Percentiles rank a stretch among this genome's conserved stretches.
These are phyloP conservation scores for Anoncus sp. DNA, from an alignment of 2,888 invertebrate species.

Conservation along the genomic window DNA sequence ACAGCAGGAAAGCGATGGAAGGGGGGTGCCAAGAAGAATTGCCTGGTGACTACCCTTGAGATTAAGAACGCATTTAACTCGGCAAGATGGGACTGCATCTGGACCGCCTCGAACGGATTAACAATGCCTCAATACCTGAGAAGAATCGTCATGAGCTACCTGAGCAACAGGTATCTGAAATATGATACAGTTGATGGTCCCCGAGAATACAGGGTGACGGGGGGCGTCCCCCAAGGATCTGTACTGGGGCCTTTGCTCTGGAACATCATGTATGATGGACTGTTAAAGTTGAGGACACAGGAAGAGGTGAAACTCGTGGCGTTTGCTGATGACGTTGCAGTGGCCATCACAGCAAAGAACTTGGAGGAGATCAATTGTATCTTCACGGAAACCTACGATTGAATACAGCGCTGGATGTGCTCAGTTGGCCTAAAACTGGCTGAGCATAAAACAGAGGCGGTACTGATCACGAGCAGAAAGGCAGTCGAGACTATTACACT, in stretches of 20 bases:
- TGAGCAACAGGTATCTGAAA: slow-evolving; percentile 20
- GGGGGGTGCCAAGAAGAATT: background rate
- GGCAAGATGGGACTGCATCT: slow-evolving; percentile 33
- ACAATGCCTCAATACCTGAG: slow-evolving; percentile 28
- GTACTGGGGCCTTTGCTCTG: slow-evolving; percentile 27
- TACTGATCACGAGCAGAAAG: too few relatives aligned
- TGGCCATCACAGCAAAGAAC: too few relatives aligned
- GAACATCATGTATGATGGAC: slow-evolving; percentile 39
- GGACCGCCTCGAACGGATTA: background rate
- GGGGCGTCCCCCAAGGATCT: slow-evolving; percentile 27
- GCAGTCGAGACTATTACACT: too few relatives aligned
- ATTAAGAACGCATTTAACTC: slow-evolving; percentile 35
- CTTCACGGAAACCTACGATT: too few relatives aligned
- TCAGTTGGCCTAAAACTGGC: too few relatives aligned
- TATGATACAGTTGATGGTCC: slow-evolving; percentile 38
- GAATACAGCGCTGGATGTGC: too few relatives aligned
- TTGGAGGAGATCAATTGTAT: too few relatives aligned
- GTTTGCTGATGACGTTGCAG: too few relatives aligned
- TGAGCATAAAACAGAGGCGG: too few relatives aligned
- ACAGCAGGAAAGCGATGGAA: background rate
- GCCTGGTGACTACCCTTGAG: slow-evolving; percentile 30
- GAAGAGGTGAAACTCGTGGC: too few relatives aligned
- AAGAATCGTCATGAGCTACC: slow-evolving; percentile 36
- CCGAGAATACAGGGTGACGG: slow-evolving; percentile 7
- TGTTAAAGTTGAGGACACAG: too few relatives aligned